A percentile compares a stretch with the other conserved stretches of the same genome.
These are phyloP conservation scores for Calcarius lapponicus DNA, from an alignment of 2,797 vertebrate genomes.

Conservation along the genomic window DNA sequence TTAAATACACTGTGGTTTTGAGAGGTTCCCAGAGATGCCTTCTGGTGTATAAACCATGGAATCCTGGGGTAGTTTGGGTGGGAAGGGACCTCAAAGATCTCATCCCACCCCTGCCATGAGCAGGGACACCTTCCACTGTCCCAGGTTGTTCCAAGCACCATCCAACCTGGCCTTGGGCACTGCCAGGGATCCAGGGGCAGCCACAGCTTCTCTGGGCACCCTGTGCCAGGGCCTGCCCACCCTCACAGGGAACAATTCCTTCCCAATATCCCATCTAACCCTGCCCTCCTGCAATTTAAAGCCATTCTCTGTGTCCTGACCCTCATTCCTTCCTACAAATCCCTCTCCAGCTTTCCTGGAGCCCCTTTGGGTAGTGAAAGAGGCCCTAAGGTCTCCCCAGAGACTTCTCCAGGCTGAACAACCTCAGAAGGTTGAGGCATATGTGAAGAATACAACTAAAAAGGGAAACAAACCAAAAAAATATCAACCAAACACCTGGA, in stretches of 20 bases:
- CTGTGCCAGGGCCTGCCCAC: accelerated
- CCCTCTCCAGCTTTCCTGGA: neutral
- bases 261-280: accelerated
- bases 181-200: neutral
- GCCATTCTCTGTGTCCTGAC: neutral
- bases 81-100: neutral
- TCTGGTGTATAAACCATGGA: neutral
- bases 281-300: neutral
- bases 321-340: neutral
- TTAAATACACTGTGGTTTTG: neutral
- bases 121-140: accelerated
- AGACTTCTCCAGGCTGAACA: neutral
- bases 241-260: accelerated
- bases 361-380: neutral
- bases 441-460: neutral
- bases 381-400: neutral
- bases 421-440: neutral
- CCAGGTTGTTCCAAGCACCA: accelerated
- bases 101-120: neutral
- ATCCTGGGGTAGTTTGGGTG: accelerated
- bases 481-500: neutral
- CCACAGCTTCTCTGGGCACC: neutral
- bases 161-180: neutral
- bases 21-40: neutral
- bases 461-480: neutral